Base-by-base conservation (phyloP, 64 coral and sea anemone genomes). In the Hydrozoanthus tunicans region DNA sequence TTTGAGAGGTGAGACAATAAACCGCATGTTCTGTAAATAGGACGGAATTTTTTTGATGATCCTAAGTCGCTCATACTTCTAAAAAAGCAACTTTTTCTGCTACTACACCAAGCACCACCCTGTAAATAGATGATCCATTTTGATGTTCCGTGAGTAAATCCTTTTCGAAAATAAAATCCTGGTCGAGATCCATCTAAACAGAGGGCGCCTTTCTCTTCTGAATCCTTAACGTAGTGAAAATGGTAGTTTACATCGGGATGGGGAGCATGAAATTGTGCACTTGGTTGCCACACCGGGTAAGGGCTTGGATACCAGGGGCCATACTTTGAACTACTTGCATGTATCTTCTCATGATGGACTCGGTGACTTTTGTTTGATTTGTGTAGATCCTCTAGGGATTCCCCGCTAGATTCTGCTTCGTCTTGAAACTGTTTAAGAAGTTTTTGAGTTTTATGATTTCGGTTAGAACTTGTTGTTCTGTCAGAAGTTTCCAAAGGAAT, bases 121-220 rank as follows among this genome's bases (percentile, higher is more conserved):
- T 97, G 82, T 6, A 97, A 79, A 80, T 94, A 97, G 24, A 97
- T 78, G 53, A 94, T 97, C 95, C 95, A 97, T 70, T 90, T 97
- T 53, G 79, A 91, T 13, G 11, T 56, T 15, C 89, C 95, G 8
- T 20, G n/a, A 23, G 77, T 79, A 56, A 81, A 77, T 9, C 95
- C 95, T 83, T 83, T 66, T 68, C 89, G 85, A 6, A 93, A 71
- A 64, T 91, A 97, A 69, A 89, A 97, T 5, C 78, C 95, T 23
- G 95, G 92, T 1, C 7, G 78, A 69, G 92, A 94, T 24, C 95
- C 95, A 90, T 97, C 95, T 5, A 97, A 79, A 90, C 95, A 97
- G n/a, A 94, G 61, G 1, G 95, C 95, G 8, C 95, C 95, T 51
- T 91, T 58, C n/a, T 32, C 51, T 27, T 94, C 78, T 54, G 95